These are phyloP conservation scores for Campoletis raptor DNA, from an alignment of 2,888 invertebrate species.

Conservation along the genomic window DNA sequence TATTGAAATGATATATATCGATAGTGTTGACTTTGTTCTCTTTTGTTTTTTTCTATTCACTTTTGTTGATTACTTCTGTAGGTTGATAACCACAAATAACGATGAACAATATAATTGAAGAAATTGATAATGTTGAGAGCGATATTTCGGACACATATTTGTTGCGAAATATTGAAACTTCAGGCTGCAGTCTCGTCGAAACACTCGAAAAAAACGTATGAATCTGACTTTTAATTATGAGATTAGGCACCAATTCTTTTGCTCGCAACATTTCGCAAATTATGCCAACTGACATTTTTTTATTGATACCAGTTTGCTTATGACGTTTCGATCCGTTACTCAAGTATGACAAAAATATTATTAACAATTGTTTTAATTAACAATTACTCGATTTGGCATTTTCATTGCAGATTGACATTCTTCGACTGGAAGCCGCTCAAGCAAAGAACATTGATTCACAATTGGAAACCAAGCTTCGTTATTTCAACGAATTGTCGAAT, in stretches of 20 bases:
- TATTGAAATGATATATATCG: neutral
- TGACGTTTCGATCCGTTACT: neutral
- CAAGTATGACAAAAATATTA: neutral
- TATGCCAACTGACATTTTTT: neutral
- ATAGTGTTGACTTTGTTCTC: neutral
- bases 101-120: constrained; percentile 53
- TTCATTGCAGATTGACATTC: constrained; percentile 72
- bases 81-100: constrained; percentile 17
- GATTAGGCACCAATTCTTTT: neutral
- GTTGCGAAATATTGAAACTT: constrained; percentile 63
- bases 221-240: neutral
- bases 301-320: neutral
- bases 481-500: constrained; percentile 72
- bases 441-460: constrained; percentile 72
- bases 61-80: neutral
- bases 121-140: constrained; percentile 38
- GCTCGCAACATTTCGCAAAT: neutral
- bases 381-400: neutral
- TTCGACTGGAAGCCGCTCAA: constrained; percentile 73
- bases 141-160: constrained; percentile 45
- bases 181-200: constrained; percentile 70
- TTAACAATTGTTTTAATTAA: neutral
- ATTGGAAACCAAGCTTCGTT: constrained; percentile 73
- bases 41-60: constrained; percentile 30
- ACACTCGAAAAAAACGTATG: constrained; percentile 77